Percentiles rank a stretch among this genome's conserved stretches.
Conservation (phyloP, 1,140 invertebrate genomes). For the Drosophila mayri region DNA sequence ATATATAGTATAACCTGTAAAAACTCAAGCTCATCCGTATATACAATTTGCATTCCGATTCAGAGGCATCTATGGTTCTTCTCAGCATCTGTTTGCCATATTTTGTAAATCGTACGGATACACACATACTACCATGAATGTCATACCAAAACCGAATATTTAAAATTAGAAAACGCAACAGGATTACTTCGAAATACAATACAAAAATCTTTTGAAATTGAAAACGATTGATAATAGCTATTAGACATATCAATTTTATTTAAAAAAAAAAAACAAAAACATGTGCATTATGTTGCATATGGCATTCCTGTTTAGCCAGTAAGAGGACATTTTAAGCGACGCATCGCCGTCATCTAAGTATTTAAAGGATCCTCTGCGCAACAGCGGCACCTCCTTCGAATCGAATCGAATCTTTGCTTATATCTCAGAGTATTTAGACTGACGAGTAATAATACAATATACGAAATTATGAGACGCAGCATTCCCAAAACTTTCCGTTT, state of each 20-base stretch:
- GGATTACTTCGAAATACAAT: conserved; percentile 74
- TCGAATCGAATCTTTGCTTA: conserved; percentile 39
- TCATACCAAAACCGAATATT: conserved; percentile 33
- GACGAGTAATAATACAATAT: conserved; percentile 52
- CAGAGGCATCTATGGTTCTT: conserved; percentile 34
- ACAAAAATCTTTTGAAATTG: conserved; percentile 74
- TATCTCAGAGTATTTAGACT: conserved; percentile 58
- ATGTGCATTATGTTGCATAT: conserved; percentile 46
- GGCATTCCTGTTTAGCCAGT: conserved; percentile 68
- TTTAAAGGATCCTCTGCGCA: conserved; percentile 28
- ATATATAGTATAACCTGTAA: conserved; percentile 37
- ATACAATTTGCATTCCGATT: conserved; percentile 49
- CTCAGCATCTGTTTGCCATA: conserved; percentile 46
- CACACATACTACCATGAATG: conserved; percentile 43
- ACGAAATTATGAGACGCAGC: conserved; percentile 35
- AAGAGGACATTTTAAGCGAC: conserved; percentile 60
- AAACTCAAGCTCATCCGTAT: conserved; percentile 54
- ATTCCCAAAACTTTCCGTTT: conserved; percentile 28
- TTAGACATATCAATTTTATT: conserved; percentile 85
- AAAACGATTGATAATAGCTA: conserved; percentile 85
- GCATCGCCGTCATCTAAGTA: conserved; percentile 24
- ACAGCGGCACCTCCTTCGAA: conserved; percentile 32
- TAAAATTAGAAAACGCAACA: conserved; percentile 46
- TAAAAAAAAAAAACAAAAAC: conserved; percentile 56
- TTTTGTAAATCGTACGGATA: conserved; percentile 50